Conservation (phyloP, 2,888 invertebrate species). For the Conops quadrifasciatus region DNA sequence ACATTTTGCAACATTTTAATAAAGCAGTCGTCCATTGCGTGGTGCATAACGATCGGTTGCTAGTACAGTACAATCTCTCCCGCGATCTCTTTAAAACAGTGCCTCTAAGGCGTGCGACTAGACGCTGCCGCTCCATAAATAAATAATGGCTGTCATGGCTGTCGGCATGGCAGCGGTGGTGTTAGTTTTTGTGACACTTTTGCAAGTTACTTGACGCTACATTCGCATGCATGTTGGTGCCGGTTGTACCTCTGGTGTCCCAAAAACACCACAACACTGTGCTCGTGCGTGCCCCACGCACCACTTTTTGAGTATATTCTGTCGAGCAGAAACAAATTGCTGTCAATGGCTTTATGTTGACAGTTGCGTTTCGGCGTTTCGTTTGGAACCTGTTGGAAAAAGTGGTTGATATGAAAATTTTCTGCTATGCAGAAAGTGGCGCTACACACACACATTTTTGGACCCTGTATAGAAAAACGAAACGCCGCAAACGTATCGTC, state of each 20-base stretch:
- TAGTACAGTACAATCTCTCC: background rate
- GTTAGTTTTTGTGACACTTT: background rate
- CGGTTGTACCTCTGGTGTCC: no score
- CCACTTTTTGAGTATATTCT: no score
- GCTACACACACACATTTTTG: no score
- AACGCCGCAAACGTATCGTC: background rate
- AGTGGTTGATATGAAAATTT: background rate
- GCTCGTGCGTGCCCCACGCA: no score
- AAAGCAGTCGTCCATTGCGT: slow-evolving; percentile 16
- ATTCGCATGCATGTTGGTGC: no score
- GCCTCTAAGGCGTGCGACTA: background rate
- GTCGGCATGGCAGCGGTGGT: background rate
- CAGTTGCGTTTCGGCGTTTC: no score
- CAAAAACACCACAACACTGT: no score
- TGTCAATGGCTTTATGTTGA: no score
- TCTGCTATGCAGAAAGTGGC: background rate
- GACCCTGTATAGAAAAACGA: slow-evolving; percentile 15
- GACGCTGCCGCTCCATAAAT: background rate
- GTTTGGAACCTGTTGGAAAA: no score
- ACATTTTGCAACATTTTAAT: slow-evolving; percentile 18
- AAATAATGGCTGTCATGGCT: background rate
- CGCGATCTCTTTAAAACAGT: background rate
- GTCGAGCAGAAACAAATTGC: no score
- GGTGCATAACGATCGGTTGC: background rate
- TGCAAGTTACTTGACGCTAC: background rate